Evolutionary conservation across 2,888 invertebrate species (phyloP).

Genomic region (Nomada flava): DNA sequence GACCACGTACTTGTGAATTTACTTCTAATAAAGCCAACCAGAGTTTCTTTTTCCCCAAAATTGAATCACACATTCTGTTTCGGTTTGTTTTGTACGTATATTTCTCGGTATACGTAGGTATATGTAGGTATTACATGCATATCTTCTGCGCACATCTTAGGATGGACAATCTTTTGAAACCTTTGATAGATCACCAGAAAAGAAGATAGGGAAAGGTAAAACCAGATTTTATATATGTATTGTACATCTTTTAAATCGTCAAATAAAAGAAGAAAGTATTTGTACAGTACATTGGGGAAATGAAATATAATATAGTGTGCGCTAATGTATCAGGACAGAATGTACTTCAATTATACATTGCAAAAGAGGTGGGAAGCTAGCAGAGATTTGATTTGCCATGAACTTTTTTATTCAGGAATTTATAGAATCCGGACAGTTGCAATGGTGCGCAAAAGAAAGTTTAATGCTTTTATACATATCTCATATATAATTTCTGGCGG

Average conservation of each 20-base stretch:
- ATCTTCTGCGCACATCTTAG: neutral
- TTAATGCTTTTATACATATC: no score
- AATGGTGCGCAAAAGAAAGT: no score
- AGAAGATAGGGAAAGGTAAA: slow-evolving; percentile 9
- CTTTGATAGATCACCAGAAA: slow-evolving; percentile 49
- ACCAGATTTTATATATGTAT: neutral
- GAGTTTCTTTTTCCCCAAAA: neutral
- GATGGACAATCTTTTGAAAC: slow-evolving; percentile 36
- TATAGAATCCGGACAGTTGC: neutral
- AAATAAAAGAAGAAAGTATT: slow-evolving; percentile 16
- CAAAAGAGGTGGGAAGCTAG: neutral
- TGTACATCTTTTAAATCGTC: slow-evolving; percentile 30
- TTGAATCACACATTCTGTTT: neutral
- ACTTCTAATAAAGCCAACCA: no score
- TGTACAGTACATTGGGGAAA: neutral
- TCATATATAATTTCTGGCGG: no score
- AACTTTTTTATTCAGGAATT: neutral
- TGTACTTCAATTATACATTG: neutral
- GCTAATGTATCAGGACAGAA: no score
- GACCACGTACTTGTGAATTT: no score
- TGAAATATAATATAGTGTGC: no score
- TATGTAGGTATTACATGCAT: neutral
- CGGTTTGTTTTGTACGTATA: neutral
- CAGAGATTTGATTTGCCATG: neutral
- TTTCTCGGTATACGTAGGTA: neutral